Percentiles rank a stretch among this genome's conserved stretches.
phyloP scores from a whole-genome alignment of 2,797 vertebrate genomes.

The Peromyscus aztecus region DNA sequence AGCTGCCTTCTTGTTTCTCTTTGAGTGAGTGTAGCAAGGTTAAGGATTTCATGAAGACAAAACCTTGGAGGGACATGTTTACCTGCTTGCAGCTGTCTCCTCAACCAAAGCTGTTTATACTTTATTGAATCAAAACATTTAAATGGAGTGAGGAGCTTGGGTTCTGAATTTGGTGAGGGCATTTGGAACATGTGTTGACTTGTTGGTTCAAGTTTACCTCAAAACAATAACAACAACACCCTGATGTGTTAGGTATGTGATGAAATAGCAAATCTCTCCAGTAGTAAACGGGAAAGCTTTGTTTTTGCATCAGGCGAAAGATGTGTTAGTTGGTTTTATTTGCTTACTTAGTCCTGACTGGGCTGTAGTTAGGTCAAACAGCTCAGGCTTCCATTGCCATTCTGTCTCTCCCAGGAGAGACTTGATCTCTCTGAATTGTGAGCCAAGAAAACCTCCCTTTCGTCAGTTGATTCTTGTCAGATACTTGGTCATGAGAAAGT shows the following conservation, averaged over 20 bases:
- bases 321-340: background rate
- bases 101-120: conserved; percentile 36
- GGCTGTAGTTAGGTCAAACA: too few relatives aligned
- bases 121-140: conserved; percentile 73
- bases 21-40: background rate
- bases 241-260: background rate
- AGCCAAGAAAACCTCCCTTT: background rate
- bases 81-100: background rate
- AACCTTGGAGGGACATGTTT: conserved; percentile 39
- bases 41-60: conserved; percentile 37
- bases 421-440: background rate
- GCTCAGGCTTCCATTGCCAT: too few relatives aligned
- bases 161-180: conserved; percentile 87
- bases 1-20: conserved; percentile 65
- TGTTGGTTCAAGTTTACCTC: conserved; percentile 84
- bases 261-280: conserved; percentile 29
- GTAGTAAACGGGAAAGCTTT: background rate
- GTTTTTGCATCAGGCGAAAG: conserved; percentile 19
- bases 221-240: background rate
- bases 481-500: background rate
- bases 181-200: conserved; percentile 86
- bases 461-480: background rate
- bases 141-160: conserved; percentile 83
- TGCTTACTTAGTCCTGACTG: background rate
- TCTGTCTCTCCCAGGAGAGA: background rate